Percentiles rank a stretch among this genome's conserved stretches.
Evolutionary conservation across 2,888 invertebrate species (phyloP).

Genomic region (Orthonevra nobilis): DNA sequence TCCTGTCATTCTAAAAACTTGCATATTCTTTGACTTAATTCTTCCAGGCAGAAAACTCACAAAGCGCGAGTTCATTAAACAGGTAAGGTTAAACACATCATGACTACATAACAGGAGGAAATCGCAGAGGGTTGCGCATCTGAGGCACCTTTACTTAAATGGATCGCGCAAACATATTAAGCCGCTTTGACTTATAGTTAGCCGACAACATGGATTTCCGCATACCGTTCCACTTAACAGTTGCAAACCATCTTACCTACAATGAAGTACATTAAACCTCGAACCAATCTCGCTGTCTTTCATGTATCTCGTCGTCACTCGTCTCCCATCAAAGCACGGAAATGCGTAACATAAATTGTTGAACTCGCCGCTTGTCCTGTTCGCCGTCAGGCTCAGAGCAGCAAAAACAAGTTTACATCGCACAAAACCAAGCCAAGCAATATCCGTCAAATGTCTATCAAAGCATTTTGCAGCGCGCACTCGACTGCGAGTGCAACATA

Average conservation of each 20-base stretch:
- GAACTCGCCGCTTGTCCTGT: slow-evolving; percentile 45
- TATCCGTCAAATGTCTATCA: slow-evolving; percentile 69
- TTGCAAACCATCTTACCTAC: neutral
- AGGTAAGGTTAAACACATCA: no score
- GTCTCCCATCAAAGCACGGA: slow-evolving; percentile 34
- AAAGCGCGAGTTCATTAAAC: no score
- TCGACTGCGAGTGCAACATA: slow-evolving; percentile 22
- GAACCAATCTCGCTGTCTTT: neutral
- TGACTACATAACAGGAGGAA: no score
- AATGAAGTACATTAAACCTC: neutral
- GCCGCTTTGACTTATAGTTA: neutral
- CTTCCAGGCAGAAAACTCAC: no score
- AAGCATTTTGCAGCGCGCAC: slow-evolving; percentile 39
- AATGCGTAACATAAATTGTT: slow-evolving; percentile 52
- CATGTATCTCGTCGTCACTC: neutral
- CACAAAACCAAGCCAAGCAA: slow-evolving; percentile 38
- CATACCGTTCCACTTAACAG: slow-evolving; percentile 14
- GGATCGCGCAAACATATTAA: slow-evolving; percentile 6
- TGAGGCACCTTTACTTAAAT: no score
- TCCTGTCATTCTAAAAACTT: no score
- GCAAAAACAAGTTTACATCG: slow-evolving; percentile 63
- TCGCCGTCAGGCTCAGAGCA: neutral
- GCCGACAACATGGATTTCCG: slow-evolving; percentile 23
- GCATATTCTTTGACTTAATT: no score
- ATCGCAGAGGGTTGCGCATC: no score